Percentiles rank a stretch among this genome's conserved stretches.
These are phyloP conservation scores for Tetrapedia diversipes DNA, from an alignment of 2,888 invertebrate species.

Conservation along the genomic window DNA sequence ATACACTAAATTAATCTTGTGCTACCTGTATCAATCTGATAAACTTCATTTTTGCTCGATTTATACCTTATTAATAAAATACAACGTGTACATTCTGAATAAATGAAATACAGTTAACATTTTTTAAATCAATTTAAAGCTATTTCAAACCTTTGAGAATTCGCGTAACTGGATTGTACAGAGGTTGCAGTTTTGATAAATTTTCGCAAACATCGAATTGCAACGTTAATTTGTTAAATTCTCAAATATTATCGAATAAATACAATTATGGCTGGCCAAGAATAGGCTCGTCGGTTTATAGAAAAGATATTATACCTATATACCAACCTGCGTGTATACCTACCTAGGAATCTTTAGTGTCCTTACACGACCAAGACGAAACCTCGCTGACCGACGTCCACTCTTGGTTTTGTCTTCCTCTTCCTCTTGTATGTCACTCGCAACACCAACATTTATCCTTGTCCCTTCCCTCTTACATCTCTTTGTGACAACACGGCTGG, in stretches of 20 bases:
- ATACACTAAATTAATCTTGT: neutral
- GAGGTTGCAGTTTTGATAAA: too few species aligned
- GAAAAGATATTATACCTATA: too few species aligned
- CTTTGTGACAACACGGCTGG: conserved; percentile 53
- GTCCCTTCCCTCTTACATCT: conserved; percentile 19
- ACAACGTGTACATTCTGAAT: neutral
- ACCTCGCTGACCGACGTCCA: conserved; percentile 59
- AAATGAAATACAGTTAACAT: neutral
- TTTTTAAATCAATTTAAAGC: too few species aligned
- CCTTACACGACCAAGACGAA: conserved; percentile 50
- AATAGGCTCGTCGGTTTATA: conserved; percentile 44
- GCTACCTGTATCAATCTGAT: neutral
- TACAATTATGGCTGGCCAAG: neutral
- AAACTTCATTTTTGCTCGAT: neutral
- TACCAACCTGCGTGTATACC: too few species aligned
- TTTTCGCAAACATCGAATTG: too few species aligned
- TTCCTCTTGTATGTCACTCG: neutral
- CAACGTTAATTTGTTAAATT: too few species aligned
- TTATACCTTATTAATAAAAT: neutral
- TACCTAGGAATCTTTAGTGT: conserved; percentile 53
- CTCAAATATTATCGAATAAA: too few species aligned
- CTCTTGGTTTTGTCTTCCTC: conserved; percentile 38
- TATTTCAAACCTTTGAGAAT: too few species aligned
- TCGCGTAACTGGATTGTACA: too few species aligned
- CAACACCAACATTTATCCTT: conserved; percentile 6